These are phyloP conservation scores for Gryllus bimaculatus DNA, from an alignment of 1,140 invertebrate species.

Conservation along the genomic window DNA sequence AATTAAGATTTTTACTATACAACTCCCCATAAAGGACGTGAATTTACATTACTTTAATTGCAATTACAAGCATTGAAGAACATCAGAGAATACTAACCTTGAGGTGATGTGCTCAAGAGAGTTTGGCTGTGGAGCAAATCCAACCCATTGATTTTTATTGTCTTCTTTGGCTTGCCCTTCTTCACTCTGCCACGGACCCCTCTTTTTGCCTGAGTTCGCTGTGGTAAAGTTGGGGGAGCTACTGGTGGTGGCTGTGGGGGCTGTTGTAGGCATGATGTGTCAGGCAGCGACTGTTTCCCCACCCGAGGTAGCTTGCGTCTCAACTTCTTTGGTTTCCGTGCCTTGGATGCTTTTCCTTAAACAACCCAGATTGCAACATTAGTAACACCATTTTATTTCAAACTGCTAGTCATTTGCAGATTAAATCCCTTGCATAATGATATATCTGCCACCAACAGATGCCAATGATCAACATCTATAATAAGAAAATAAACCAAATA, in stretches of 20 bases:
- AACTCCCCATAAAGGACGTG: no score
- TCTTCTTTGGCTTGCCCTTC: constrained; percentile 49
- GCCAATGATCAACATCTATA: no score
- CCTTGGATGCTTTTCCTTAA: constrained; percentile 3
- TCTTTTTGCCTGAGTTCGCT: constrained; percentile 28
- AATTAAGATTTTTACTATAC: no score
- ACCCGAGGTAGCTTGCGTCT: constrained; percentile 36
- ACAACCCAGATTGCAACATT: no score
- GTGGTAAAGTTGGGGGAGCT: constrained; percentile 19
- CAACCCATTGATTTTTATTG: constrained; percentile 67
- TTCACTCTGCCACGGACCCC: constrained; percentile 35
- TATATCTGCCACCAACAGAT: no score
- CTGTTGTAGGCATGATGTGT: constrained; percentile 31
- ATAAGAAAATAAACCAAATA: no score
- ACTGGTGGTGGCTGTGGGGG: constrained; percentile 27
- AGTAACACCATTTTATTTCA: no score
- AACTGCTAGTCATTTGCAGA: no score
- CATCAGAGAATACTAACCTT: constrained; percentile 33
- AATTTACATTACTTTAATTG: no score
- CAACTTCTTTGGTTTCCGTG: constrained; percentile 29
- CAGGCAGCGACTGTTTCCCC: constrained; percentile 33
- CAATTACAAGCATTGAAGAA: no score
- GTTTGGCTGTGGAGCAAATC: constrained; percentile 86
- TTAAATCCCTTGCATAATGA: no score
- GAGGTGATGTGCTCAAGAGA: constrained; percentile 68